phyloP scores from a whole-genome alignment of 2,888 invertebrate species.

The Tetranychus piercei region DNA sequence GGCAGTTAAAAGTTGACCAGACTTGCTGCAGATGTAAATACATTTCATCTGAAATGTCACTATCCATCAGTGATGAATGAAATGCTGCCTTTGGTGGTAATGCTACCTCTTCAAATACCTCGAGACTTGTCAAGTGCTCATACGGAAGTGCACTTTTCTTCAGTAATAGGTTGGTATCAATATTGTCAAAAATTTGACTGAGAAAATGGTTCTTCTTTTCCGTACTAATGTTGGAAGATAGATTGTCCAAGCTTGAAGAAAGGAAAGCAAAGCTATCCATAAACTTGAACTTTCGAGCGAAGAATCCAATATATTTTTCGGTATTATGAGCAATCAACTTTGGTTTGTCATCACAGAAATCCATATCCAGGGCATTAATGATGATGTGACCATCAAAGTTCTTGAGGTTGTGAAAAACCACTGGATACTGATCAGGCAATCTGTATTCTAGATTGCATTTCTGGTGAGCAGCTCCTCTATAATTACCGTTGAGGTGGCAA shows the following conservation, averaged over 20 bases:
- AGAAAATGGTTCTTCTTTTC: background rate
- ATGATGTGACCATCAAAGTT: slow-evolving; percentile 5
- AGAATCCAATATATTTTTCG: background rate
- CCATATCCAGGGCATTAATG: background rate
- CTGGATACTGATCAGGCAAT: background rate
- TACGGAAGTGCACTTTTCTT: background rate
- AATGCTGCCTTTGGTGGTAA: background rate
- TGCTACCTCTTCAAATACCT: background rate
- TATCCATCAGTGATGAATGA: background rate
- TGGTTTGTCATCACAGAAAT: background rate
- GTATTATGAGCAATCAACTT: background rate
- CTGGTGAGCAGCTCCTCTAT: background rate
- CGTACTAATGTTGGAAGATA: background rate
- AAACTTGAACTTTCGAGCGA: background rate
- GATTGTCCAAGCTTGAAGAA: background rate
- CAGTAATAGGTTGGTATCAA: background rate
- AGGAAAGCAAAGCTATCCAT: background rate
- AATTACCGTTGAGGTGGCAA: background rate
- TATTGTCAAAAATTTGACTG: background rate
- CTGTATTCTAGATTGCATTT: background rate
- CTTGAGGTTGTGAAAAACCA: slow-evolving; percentile 3
- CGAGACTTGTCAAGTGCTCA: background rate
- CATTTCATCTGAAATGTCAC: background rate
- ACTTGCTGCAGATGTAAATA: background rate
- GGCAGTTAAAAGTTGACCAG: background rate